phyloP scores from a whole-genome alignment of 2,113 vertebrate genomes.

The Cepphus grylle region DNA sequence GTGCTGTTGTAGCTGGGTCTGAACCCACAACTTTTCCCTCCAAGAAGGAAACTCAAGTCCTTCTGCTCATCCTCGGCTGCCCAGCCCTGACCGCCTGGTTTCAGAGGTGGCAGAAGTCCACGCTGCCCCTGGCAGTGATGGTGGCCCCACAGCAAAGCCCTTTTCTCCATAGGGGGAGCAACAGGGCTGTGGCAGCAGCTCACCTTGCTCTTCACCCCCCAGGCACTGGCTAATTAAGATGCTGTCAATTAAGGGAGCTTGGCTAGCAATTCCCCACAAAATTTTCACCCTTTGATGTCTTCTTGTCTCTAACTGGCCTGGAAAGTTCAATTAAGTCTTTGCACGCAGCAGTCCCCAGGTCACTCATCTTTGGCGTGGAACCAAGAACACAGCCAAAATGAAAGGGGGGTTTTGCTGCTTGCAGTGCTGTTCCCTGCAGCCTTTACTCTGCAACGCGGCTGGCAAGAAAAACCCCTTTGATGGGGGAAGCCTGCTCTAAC shows the following conservation, averaged over 20 bases:
- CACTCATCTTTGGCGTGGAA: not conserved
- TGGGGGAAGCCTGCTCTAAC: not conserved
- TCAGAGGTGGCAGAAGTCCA: not conserved
- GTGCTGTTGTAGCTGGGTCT: not conserved
- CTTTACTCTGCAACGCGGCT: not conserved
- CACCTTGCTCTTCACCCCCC: not conserved
- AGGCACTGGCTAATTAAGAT: not conserved
- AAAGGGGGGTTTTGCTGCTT: not conserved
- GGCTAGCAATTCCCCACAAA: not conserved
- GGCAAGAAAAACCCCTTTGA: not conserved
- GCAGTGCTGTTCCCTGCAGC: not conserved
- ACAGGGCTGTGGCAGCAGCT: not conserved
- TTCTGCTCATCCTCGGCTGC: not conserved
- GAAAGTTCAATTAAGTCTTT: not conserved
- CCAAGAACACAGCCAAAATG: not conserved
- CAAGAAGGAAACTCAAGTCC: not conserved
- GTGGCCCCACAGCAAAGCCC: not conserved
- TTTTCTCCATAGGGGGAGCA: not conserved
- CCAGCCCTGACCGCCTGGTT: not conserved
- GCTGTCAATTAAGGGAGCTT: not conserved
- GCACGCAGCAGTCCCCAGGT: not conserved
- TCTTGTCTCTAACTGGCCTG: not conserved
- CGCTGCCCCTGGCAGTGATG: rapidly evolving
- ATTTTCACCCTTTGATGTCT: not conserved
- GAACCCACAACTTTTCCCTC: not conserved